Percentiles rank a stretch among this genome's conserved stretches.
These are phyloP conservation scores for Onthophagus sagittarius DNA, from an alignment of 2,888 invertebrate genomes.

Conservation along the genomic window DNA sequence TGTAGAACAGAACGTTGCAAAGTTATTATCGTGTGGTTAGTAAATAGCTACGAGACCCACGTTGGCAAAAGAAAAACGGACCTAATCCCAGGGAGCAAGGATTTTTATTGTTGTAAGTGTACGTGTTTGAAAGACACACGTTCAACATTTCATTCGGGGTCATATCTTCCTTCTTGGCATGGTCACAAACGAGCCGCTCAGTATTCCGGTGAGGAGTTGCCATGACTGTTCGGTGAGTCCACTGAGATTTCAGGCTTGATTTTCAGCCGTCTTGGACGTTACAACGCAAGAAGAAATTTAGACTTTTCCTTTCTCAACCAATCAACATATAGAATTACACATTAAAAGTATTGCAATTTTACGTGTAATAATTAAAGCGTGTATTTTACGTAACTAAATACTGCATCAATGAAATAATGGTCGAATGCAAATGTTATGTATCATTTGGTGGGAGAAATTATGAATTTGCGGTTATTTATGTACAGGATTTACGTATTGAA, in stretches of 20 bases:
- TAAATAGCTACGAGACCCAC: not conserved
- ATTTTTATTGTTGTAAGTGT: constrained; percentile 24
- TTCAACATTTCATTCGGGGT: constrained; percentile 26
- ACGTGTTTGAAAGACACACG: constrained; percentile 26
- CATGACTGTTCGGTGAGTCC: constrained; percentile 20
- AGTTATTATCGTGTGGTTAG: not conserved
- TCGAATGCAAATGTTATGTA: not conserved
- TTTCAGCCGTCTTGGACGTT: constrained; percentile 20
- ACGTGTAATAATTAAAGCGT: not conserved
- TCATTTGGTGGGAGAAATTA: not conserved
- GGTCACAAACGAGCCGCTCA: constrained; percentile 25
- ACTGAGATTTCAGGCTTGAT: constrained; percentile 21
- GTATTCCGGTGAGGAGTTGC: constrained; percentile 20
- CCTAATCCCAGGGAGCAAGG: constrained; percentile 6
- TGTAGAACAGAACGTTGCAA: not conserved
- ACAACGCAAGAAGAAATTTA: not conserved
- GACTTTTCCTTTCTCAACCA: not conserved
- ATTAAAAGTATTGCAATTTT: not conserved
- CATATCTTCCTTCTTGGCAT: constrained; percentile 23
- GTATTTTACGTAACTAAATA: not conserved
- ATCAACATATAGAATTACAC: not conserved
- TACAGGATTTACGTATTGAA: not conserved
- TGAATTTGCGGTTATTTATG: not conserved
- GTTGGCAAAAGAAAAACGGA: not conserved
- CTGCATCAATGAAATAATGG: not conserved